Conservation (phyloP, 2,888 invertebrate species). For the Clitarchus hookeri region DNA sequence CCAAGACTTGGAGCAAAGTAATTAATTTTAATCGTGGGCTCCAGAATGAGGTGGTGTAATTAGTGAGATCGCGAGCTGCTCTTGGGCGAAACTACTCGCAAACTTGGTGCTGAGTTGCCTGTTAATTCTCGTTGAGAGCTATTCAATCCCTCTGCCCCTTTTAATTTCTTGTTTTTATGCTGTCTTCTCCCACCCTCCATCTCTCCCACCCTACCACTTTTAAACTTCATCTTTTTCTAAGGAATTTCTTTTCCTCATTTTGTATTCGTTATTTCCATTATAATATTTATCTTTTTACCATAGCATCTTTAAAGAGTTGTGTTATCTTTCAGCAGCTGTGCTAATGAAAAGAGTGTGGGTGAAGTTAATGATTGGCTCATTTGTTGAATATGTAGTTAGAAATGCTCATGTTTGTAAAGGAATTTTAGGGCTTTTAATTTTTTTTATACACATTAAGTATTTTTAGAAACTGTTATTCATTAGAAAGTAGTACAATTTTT, state of each 20-base stretch:
- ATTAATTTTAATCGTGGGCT: conserved; percentile 42
- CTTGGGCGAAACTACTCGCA: conserved; percentile 31
- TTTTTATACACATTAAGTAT: no score
- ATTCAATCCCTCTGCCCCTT: conserved; percentile 12
- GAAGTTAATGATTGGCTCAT: no score
- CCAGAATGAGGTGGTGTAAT: conserved; percentile 36
- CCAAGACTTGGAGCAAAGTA: conserved; percentile 39
- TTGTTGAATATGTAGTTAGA: no score
- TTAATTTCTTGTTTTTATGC: neutral
- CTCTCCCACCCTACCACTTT: neutral
- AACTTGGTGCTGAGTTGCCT: conserved; percentile 32
- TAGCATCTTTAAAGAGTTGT: no score
- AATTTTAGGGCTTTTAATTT: no score
- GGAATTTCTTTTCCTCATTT: conserved; percentile 17
- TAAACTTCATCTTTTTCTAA: neutral
- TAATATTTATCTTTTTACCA: no score
- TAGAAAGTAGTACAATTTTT: no score
- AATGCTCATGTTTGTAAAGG: no score
- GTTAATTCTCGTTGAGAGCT: conserved; percentile 39
- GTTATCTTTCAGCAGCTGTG: no score
- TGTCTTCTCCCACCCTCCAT: conserved; percentile 21
- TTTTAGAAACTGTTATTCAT: no score
- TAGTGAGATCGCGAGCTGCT: conserved; percentile 36
- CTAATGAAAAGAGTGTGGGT: no score
- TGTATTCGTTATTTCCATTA: neutral